phyloP scores from a whole-genome alignment of 2,888 invertebrate genomes.

The Hyposoter dolosus region DNA sequence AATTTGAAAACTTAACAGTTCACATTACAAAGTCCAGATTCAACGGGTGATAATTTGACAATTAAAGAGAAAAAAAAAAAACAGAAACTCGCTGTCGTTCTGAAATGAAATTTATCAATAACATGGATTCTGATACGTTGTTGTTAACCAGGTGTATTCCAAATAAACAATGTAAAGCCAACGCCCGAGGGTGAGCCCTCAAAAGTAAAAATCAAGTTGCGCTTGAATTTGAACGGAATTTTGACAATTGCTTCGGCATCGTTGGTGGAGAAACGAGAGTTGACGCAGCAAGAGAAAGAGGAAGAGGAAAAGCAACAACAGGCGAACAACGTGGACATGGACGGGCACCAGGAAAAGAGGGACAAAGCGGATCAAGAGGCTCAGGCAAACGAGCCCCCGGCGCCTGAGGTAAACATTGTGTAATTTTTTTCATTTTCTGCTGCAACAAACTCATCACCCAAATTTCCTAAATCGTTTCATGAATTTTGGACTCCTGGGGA shows the following conservation, averaged over 20 bases:
- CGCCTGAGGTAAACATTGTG: conserved; percentile 78
- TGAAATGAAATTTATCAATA: background rate
- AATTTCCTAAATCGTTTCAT: background rate
- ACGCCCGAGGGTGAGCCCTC: conserved; percentile 95
- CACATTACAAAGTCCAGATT: background rate
- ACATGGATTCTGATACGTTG: background rate
- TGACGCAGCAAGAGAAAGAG: conserved; percentile 83
- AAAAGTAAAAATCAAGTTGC: conserved; percentile 98
- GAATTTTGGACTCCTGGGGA: background rate
- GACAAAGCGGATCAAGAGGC: conserved; percentile 83
- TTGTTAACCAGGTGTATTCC: conserved; percentile 88
- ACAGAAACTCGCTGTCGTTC: background rate
- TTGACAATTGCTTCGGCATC: conserved; percentile 95
- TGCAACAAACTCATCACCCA: background rate
- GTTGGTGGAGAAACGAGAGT: conserved; percentile 89
- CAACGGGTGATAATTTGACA: background rate
- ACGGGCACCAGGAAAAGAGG: conserved; percentile 76
- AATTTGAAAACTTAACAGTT: too few species aligned
- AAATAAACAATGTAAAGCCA: conserved; percentile 93
- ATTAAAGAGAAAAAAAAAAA: background rate
- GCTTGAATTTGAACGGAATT: conserved; percentile 97
- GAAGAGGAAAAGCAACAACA: conserved; percentile 80
- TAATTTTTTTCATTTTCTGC: background rate
- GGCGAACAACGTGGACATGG: conserved; percentile 75
- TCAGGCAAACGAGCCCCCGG: conserved; percentile 82